A percentile compares a stretch with the other conserved stretches of the same genome.
These are phyloP conservation scores for Diarsia brunnea DNA, from an alignment of 2,888 invertebrate species.

Conservation along the genomic window DNA sequence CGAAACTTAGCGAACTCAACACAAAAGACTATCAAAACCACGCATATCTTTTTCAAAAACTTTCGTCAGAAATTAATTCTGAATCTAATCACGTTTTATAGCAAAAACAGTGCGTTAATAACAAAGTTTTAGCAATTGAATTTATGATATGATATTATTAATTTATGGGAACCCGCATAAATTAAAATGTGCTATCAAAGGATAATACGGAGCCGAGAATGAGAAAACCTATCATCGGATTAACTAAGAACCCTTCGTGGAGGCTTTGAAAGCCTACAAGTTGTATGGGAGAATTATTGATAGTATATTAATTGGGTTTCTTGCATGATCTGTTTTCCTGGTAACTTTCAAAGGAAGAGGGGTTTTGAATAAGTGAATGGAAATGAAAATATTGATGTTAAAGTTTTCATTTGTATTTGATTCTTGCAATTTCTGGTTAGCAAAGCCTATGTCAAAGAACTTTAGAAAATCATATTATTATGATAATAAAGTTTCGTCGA, in stretches of 20 bases:
- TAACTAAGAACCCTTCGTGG: slow-evolving; percentile 59
- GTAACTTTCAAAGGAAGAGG: neutral
- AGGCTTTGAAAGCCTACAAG: slow-evolving; percentile 47
- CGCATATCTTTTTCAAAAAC: slow-evolving; percentile 2
- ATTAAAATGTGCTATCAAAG: slow-evolving; percentile 71
- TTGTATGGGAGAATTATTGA: slow-evolving; percentile 46
- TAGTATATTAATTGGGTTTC: slow-evolving; percentile 48
- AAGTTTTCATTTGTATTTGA: neutral
- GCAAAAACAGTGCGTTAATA: slow-evolving; percentile 59
- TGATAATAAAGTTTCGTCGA: neutral
- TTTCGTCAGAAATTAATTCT: slow-evolving; percentile 12
- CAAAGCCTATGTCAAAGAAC: too few relatives aligned
- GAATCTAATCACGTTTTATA: slow-evolving; percentile 39
- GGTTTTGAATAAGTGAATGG: neutral
- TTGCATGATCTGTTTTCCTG: neutral
- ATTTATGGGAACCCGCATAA: slow-evolving; percentile 72
- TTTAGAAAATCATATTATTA: too few relatives aligned
- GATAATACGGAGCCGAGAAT: slow-evolving; percentile 68
- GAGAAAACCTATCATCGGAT: slow-evolving; percentile 75
- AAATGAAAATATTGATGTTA: neutral
- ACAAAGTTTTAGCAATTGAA: slow-evolving; percentile 59
- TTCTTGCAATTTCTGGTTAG: too few relatives aligned
- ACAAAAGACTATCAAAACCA: neutral
- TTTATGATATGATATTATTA: slow-evolving; percentile 59
- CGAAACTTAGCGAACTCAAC: neutral